These are phyloP conservation scores for Microcaecilia unicolor DNA, from an alignment of 2,797 vertebrate genomes.

Conservation along the genomic window DNA sequence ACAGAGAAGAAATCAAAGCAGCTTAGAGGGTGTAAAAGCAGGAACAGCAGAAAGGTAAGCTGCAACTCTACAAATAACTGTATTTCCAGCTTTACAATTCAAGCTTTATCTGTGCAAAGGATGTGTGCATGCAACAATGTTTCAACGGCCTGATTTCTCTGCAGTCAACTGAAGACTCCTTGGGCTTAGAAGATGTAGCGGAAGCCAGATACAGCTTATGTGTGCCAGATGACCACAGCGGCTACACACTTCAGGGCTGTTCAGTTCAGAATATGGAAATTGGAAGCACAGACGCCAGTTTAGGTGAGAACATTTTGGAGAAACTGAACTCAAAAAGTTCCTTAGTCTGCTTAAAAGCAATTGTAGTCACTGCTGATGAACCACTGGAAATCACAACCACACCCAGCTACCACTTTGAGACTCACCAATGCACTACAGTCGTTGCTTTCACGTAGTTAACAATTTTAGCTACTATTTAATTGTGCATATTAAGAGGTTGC, in stretches of 20 bases:
- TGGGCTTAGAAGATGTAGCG: conserved; percentile 44
- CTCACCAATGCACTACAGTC: accelerated
- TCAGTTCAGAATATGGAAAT: conserved; percentile 61
- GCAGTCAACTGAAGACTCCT: conserved; percentile 30
- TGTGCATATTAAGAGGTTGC: no score
- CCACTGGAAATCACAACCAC: background rate
- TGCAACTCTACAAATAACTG: background rate
- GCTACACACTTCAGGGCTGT: conserved; percentile 30
- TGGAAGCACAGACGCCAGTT: conserved; percentile 49
- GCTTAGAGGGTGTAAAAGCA: conserved; percentile 48
- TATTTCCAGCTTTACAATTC: conserved; percentile 4
- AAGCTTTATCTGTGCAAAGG: background rate
- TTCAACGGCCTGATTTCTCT: conserved; percentile 5
- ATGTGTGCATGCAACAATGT: background rate
- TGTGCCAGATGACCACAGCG: conserved; percentile 48
- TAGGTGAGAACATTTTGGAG: no score
- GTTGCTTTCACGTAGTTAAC: background rate
- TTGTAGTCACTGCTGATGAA: no score
- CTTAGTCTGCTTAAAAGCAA: no score
- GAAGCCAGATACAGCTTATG: conserved; percentile 54
- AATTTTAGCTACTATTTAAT: no score
- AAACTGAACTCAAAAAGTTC: no score
- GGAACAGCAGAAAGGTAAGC: conserved; percentile 62
- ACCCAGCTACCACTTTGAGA: accelerated
- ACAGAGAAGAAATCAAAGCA: conserved; percentile 68